Conservation (phyloP, 1,140 invertebrate species). For the Zaprionus vittiger region DNA sequence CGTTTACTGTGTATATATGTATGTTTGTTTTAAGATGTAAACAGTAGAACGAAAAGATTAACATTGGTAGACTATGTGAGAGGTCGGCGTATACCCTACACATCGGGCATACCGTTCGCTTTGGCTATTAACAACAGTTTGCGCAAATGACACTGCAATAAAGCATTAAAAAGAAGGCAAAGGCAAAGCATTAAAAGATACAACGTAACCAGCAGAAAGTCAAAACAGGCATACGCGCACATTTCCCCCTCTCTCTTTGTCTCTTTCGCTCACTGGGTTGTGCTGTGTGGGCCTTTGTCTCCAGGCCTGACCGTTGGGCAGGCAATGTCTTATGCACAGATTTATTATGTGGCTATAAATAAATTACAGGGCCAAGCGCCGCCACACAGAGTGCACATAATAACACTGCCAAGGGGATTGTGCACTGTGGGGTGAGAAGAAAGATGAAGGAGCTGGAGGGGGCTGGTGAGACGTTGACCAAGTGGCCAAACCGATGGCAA, state of each 20-base stretch:
- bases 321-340: conserved; percentile 77
- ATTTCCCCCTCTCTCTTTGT: neutral
- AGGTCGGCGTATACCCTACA: no score
- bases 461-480: neutral
- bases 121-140: conserved; percentile 79
- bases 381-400: conserved; percentile 51
- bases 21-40: no score
- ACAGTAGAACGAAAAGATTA: no score
- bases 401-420: conserved; percentile 28
- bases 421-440: neutral
- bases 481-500: conserved; percentile 20
- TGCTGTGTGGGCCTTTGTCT: conserved; percentile 10
- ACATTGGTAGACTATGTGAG: no score
- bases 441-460: no score
- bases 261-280: neutral
- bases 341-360: conserved; percentile 82
- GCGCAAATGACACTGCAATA: conserved; percentile 78
- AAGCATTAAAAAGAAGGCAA: conserved; percentile 49
- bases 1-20: no score
- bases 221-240: neutral
- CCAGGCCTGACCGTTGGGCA: conserved; percentile 29
- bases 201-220: conserved; percentile 8
- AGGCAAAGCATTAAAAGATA: conserved; percentile 68
- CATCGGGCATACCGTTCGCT: no score
- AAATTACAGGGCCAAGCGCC: conserved; percentile 75